Evolutionary conservation across 2,113 vertebrate species (phyloP).

Genomic region (Microcebus tavaratra): DNA sequence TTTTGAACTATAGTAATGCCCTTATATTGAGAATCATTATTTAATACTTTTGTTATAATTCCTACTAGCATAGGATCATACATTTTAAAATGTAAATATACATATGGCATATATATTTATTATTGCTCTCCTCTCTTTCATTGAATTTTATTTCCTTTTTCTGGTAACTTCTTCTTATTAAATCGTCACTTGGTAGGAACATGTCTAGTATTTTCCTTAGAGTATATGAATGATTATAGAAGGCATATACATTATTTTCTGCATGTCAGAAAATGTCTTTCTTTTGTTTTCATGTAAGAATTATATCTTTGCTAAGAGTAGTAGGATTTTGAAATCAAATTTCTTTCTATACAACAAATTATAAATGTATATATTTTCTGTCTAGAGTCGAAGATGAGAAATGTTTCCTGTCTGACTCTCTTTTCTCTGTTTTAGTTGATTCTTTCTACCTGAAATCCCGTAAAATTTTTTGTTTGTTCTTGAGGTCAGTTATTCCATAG

Average conservation of each 20-base stretch:
- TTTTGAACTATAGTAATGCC: not conserved
- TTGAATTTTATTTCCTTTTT: not conserved
- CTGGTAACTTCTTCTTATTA: not conserved
- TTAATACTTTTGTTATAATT: constrained; percentile 19
- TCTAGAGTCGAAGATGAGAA: not conserved
- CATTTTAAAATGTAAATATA: not conserved
- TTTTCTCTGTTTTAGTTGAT: not conserved
- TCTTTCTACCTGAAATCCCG: not conserved
- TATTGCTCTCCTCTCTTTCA: not conserved
- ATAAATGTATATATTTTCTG: not conserved
- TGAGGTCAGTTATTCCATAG: not conserved
- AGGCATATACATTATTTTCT: not conserved
- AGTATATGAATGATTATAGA: not conserved
- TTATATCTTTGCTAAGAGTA: not conserved
- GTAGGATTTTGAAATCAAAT: not conserved
- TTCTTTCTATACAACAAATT: not conserved
- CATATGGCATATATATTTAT: not conserved
- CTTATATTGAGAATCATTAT: not conserved
- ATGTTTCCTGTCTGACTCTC: not conserved
- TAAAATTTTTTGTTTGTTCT: not conserved
- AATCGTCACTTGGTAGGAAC: not conserved
- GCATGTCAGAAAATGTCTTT: not conserved
- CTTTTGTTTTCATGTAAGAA: not conserved
- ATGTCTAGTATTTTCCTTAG: not conserved
- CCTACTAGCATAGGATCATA: not conserved